phyloP scores from a whole-genome alignment of 1,140 invertebrate genomes.

The Drosophila bifasciata region DNA sequence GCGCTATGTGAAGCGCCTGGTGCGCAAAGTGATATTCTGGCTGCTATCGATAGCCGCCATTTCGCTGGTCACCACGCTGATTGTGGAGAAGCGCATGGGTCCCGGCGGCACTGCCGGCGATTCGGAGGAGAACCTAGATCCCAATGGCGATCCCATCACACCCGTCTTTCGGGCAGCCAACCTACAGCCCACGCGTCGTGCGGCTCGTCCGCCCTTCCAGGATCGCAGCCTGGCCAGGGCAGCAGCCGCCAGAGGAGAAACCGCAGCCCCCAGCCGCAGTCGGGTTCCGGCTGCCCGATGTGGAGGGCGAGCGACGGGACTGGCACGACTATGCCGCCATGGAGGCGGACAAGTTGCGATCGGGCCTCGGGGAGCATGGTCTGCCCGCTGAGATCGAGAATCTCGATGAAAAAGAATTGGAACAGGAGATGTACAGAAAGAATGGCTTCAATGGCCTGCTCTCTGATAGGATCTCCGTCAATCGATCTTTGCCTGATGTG shows the following conservation, averaged over 20 bases:
- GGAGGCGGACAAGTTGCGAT: constrained; percentile 85
- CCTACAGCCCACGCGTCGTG: constrained; percentile 28
- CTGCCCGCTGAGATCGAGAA: constrained; percentile 85
- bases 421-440: constrained; percentile 87
- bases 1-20: constrained; percentile 69
- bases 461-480: constrained; percentile 91
- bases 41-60: constrained; percentile 49
- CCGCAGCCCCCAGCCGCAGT: not conserved
- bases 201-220: constrained; percentile 61
- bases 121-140: constrained; percentile 45
- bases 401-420: constrained; percentile 81
- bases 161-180: constrained; percentile 38
- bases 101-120: not conserved
- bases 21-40: constrained; percentile 61
- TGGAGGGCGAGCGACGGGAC: constrained; percentile 86
- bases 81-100: constrained; percentile 62
- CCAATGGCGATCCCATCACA: constrained; percentile 72
- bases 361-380: constrained; percentile 90
- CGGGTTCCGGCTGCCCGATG: constrained; percentile 54
- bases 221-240: constrained; percentile 49
- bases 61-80: constrained; percentile 61
- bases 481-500: constrained; percentile 91
- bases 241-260: not conserved
- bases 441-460: constrained; percentile 93
- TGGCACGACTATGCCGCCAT: constrained; percentile 90